These are phyloP conservation scores for Amphimedon queenslandica DNA, from an alignment of 37 sponge, comb jelly and placozoan species.

Conservation along the genomic window DNA sequence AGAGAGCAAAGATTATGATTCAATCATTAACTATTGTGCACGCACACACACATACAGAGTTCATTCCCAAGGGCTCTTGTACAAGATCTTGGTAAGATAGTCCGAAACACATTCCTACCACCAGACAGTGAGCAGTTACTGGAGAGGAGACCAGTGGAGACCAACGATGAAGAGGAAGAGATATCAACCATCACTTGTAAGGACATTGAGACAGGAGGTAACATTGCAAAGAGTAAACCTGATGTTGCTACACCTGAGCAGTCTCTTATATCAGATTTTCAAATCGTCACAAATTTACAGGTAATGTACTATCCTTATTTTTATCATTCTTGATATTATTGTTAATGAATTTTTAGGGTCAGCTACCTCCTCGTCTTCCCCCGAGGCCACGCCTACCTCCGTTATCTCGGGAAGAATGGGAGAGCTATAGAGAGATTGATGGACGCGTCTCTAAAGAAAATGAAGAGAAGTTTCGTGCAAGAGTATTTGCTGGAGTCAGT, in stretches of 20 bases:
- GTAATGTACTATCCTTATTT: conserved; percentile 6
- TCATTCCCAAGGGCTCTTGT: too few species aligned
- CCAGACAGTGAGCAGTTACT: too few species aligned
- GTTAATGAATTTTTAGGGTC: conserved; percentile 35
- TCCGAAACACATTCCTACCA: too few species aligned
- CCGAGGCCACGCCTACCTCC: conserved; percentile 37
- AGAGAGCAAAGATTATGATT: too few species aligned
- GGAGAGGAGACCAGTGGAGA: conserved; percentile 46
- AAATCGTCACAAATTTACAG: conserved; percentile 67
- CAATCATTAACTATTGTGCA: too few species aligned
- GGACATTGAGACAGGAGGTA: conserved; percentile 14
- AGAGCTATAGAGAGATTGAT: conserved; percentile 49
- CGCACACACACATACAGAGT: too few species aligned
- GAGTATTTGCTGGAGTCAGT: conserved; percentile 79
- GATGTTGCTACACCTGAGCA: conserved; percentile 64
- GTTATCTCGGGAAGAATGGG: conserved; percentile 73
- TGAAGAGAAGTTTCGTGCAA: conserved; percentile 46
- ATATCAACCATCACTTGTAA: conserved; percentile 40
- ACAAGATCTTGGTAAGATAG: too few species aligned
- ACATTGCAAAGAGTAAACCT: not conserved
- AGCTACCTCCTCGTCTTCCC: conserved; percentile 44
- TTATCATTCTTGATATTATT: not conserved
- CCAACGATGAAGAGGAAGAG: conserved; percentile 41
- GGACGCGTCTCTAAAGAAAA: conserved; percentile 50
- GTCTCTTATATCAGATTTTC: conserved; percentile 68